These are phyloP conservation scores for Archivesica marissinica DNA, from an alignment of 1,140 invertebrate species.

Conservation along the genomic window DNA sequence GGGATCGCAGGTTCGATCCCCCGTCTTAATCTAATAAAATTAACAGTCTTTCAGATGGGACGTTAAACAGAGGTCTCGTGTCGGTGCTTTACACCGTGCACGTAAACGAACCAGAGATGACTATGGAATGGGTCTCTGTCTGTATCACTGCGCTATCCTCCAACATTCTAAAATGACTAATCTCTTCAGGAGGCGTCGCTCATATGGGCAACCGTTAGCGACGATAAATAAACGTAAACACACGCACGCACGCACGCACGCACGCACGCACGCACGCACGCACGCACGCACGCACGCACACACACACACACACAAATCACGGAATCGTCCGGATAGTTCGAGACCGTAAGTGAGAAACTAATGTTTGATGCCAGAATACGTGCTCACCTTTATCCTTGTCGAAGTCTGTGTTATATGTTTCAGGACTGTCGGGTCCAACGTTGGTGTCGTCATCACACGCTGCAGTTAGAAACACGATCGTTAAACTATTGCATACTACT, in stretches of 20 bases:
- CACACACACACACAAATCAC: neutral
- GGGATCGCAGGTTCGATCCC: no score
- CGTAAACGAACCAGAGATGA: no score
- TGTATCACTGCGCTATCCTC: neutral
- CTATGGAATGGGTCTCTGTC: no score
- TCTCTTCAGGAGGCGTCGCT: neutral
- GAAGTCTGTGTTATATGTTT: neutral
- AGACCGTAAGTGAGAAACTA: neutral
- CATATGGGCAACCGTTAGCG: neutral
- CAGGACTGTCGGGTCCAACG: constrained; percentile 11
- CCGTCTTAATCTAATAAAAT: no score
- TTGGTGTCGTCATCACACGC: neutral
- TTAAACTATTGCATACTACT: neutral
- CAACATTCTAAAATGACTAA: neutral
- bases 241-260: no score
- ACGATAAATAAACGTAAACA: neutral
- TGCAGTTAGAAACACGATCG: neutral
- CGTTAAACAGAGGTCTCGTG: no score
- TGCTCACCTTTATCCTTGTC: constrained; percentile 24
- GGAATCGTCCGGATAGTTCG: neutral
- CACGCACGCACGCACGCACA: no score
- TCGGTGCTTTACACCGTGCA: no score
- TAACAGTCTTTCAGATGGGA: no score
- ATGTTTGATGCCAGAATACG: neutral
- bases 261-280: no score